Base-by-base conservation (phyloP, 2,113 vertebrate genomes). In the Megaptera novaeangliae region DNA sequence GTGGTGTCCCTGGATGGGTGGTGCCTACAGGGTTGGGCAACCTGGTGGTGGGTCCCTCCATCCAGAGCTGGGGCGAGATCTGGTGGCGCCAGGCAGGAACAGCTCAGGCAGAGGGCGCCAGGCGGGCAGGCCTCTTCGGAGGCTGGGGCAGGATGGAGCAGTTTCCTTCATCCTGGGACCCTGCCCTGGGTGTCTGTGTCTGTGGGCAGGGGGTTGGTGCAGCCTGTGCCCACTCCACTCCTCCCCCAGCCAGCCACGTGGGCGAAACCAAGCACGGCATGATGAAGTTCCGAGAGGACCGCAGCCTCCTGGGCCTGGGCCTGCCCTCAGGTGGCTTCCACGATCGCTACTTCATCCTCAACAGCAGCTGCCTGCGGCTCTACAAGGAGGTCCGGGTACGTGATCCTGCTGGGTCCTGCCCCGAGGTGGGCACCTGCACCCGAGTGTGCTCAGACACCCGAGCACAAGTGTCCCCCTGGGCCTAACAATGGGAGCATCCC, bases 271-370 rank as follows among this genome's bases (percentile, higher is more conserved):
- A 99, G 95, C 99, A 99, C 0, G 99, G 99, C 29, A 99, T 99
- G 98, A 99, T 99, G 99, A 99, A 99, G 96, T 99, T 99, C 98
- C 98, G 99, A 0, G 99, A 99, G 96, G 99, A 99, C 98, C 99
- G 99, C 75, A 99, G 99, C 98, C 98, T 99, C 72, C 98, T 99
- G 97, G 99, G 99, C 5, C 98, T 99, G 39, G 99, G 99, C 5
- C 98, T 99, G 3, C 97, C 98, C 61, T 95, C 96, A 0, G 98
- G 99, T 0, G 99, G 99, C 97, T 99, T 99, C 98, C 99, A 99
- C 0, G 99, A 99, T 68, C 99, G 99, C 36, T 99, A 99, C 98
- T 99, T 99, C 97, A 99, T 99, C 97, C 99, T 99, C 69, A 99
- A 98, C 94, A 98, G 96, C 94, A 98, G 31, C 95, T 99, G 98